Conservation (phyloP, 2,888 invertebrate species). For the Crossocerus cetratus region DNA sequence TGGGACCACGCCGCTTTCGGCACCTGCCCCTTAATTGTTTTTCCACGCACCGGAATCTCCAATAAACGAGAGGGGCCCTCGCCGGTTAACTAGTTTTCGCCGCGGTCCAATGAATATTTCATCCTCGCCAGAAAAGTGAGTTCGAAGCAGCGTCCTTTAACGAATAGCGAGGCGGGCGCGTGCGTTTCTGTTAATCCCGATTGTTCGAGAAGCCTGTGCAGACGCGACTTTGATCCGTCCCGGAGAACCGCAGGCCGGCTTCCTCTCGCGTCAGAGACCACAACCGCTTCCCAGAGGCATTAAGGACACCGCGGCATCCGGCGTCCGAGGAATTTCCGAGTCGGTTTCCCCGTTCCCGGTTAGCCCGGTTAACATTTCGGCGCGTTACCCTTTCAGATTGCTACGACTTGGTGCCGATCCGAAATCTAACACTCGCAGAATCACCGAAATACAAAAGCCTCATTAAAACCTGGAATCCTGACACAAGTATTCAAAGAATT, state of each 20-base stretch:
- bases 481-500: too few species aligned
- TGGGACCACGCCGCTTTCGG: slow-evolving; percentile 16
- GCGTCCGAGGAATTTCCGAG: slow-evolving; percentile 32
- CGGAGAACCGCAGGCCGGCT: slow-evolving; percentile 3
- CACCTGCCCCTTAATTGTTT: slow-evolving; percentile 31
- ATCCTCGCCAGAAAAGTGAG: background rate
- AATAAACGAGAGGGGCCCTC: background rate
- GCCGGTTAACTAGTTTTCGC: too few species aligned
- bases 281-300: slow-evolving; percentile 33
- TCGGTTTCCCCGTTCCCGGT: slow-evolving; percentile 36
- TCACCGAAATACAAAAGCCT: too few species aligned
- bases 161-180: too few species aligned
- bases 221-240: background rate
- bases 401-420: too few species aligned
- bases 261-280: slow-evolving; percentile 48
- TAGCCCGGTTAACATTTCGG: slow-evolving; percentile 30
- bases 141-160: too few species aligned
- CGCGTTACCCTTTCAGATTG: slow-evolving; percentile 25
- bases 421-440: too few species aligned
- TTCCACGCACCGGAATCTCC: slow-evolving; percentile 1
- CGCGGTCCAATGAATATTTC: slow-evolving; percentile 34
- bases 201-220: background rate
- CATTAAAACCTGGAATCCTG: too few species aligned
- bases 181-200: too few species aligned
- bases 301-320: slow-evolving; percentile 26